A percentile compares a stretch with the other conserved stretches of the same genome.
Conservation (phyloP, 2,113 vertebrate genomes). For the Brachirus orientalis region DNA sequence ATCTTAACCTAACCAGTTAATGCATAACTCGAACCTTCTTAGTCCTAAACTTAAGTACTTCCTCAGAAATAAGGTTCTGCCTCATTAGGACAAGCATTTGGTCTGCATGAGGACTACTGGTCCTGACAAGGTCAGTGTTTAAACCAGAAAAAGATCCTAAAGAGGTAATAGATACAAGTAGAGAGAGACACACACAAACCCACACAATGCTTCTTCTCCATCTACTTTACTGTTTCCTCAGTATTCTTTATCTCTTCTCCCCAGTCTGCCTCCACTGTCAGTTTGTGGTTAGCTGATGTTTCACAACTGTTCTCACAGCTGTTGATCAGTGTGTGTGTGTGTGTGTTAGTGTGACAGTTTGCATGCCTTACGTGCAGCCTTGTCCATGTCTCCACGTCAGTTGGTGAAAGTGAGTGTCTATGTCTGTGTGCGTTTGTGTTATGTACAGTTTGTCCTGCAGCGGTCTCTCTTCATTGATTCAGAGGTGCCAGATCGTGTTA, state of each 20-base stretch:
- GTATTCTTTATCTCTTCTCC: constrained; percentile 63
- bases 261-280: constrained; percentile 70
- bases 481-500: constrained; percentile 60
- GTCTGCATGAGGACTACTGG: too few relatives aligned
- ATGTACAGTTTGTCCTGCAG: constrained; percentile 43
- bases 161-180: too few relatives aligned
- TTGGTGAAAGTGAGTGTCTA: not conserved
- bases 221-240: constrained; percentile 55
- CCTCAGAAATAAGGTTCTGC: too few relatives aligned
- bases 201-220: constrained; percentile 19
- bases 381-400: constrained; percentile 3
- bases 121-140: too few relatives aligned
- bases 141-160: too few relatives aligned
- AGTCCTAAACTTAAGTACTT: too few relatives aligned
- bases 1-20: not conserved
- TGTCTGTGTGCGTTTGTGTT: constrained; percentile 15
- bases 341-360: constrained; percentile 7
- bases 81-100: too few relatives aligned
- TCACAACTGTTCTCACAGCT: constrained; percentile 69
- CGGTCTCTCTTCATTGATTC: constrained; percentile 59
- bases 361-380: not conserved
- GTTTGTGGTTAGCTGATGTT: constrained; percentile 76
- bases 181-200: too few relatives aligned
- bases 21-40: too few relatives aligned
- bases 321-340: constrained; percentile 43